Percentiles rank a stretch among this genome's conserved stretches.
Evolutionary conservation across 1,140 invertebrate genomes (phyloP).

Genomic region (Mactra quadrangularis): DNA sequence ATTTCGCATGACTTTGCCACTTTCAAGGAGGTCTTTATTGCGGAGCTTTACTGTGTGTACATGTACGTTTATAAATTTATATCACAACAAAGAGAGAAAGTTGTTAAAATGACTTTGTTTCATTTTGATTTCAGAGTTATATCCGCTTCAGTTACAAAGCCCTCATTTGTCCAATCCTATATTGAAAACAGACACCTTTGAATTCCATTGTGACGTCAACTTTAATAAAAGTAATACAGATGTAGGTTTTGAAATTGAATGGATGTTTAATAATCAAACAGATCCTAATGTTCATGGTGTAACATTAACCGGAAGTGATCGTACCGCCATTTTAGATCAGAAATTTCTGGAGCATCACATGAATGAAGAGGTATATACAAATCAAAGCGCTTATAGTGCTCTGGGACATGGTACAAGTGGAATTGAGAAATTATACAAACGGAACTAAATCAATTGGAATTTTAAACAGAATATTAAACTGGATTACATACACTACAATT

Average conservation of each 20-base stretch:
- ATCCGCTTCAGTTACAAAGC: conserved; percentile 5
- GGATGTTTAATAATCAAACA: conserved; percentile 40
- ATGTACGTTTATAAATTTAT: no score
- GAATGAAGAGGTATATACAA: conserved; percentile 35
- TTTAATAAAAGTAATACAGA: conserved; percentile 16
- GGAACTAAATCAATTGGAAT: no score
- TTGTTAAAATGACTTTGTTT: no score
- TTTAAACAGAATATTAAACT: no score
- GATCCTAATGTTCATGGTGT: not conserved
- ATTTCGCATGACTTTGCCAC: no score
- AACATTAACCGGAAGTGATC: conserved; percentile 1
- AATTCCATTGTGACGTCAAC: conserved; percentile 42
- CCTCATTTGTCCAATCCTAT: conserved; percentile 29
- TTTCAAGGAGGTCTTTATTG: no score
- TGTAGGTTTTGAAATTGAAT: conserved; percentile 45
- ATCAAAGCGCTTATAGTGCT: no score
- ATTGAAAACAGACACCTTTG: conserved; percentile 22
- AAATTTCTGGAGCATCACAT: conserved; percentile 19
- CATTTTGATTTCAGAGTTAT: conserved; percentile 21
- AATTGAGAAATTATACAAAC: no score
- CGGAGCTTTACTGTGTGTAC: no score
- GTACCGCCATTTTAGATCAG: conserved; percentile 36
- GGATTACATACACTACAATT: no score
- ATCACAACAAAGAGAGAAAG: no score
- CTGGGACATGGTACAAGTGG: no score